Evolutionary conservation across 2,888 invertebrate genomes (phyloP).

Genomic region (Noctua fimbriata): DNA sequence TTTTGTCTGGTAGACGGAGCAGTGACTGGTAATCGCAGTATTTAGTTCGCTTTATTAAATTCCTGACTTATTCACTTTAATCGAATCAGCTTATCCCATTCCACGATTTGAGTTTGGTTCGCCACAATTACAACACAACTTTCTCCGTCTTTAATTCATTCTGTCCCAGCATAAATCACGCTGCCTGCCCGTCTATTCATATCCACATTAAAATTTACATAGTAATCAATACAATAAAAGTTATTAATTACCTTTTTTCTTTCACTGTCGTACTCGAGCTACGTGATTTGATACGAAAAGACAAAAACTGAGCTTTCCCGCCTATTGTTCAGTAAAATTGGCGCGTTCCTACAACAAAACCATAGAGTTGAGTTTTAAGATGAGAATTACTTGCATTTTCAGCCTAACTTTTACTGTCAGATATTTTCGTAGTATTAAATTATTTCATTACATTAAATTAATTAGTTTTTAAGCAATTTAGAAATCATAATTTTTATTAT

Average conservation of each 20-base stretch:
- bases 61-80: too few relatives aligned
- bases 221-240: background rate
- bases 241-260: background rate
- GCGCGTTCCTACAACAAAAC: background rate
- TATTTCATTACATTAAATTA: too few relatives aligned
- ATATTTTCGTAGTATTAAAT: background rate
- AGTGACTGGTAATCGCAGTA: too few relatives aligned
- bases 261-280: too few relatives aligned
- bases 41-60: background rate
- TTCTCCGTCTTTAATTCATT: too few relatives aligned
- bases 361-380: background rate
- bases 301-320: too few relatives aligned
- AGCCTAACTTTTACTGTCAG: background rate
- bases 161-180: background rate
- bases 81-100: too few relatives aligned
- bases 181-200: background rate
- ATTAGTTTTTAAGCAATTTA: too few relatives aligned
- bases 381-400: background rate
- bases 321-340: too few relatives aligned
- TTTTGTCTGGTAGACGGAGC: background rate
- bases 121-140: too few relatives aligned
- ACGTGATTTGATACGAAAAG: background rate
- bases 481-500: too few relatives aligned
- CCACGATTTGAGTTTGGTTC: too few relatives aligned
- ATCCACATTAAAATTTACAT: background rate